A percentile compares a stretch with the other conserved stretches of the same genome.
These are phyloP conservation scores for Leptopilina clavipes DNA, from an alignment of 1,140 invertebrate species.

Conservation along the genomic window DNA sequence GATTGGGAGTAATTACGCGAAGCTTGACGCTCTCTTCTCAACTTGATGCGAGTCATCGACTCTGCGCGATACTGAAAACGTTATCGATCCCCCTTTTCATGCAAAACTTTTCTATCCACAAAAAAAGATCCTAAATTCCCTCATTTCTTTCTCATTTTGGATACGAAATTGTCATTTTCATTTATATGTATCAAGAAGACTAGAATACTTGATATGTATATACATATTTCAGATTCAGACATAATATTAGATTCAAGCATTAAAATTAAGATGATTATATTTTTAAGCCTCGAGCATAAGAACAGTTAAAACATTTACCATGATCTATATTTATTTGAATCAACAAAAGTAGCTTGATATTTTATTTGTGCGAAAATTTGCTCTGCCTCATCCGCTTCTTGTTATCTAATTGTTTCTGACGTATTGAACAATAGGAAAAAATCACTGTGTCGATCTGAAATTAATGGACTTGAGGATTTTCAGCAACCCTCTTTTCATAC, in stretches of 20 bases:
- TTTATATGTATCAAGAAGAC: no score
- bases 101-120: not conserved
- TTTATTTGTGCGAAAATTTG: no score
- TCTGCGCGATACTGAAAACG: constrained; percentile 30
- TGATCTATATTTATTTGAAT: no score
- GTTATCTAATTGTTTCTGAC: not conserved
- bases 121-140: not conserved
- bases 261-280: no score
- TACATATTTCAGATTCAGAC: no score
- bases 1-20: constrained; percentile 27
- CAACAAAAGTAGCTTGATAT: no score
- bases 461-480: constrained; percentile 20
- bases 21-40: constrained; percentile 27
- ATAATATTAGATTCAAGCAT: no score
- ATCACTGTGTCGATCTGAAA: not conserved
- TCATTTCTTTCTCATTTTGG: not conserved
- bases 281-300: no score
- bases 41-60: constrained; percentile 32
- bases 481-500: constrained; percentile 19
- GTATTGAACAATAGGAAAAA: not conserved
- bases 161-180: no score
- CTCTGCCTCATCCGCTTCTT: not conserved
- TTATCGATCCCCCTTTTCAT: constrained; percentile 5
- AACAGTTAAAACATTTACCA: no score
- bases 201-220: no score